Evolutionary conservation across 2,888 invertebrate genomes (phyloP), one percentile per base, ranked within the genome.

Genomic region (Harmothoe impar): DNA sequence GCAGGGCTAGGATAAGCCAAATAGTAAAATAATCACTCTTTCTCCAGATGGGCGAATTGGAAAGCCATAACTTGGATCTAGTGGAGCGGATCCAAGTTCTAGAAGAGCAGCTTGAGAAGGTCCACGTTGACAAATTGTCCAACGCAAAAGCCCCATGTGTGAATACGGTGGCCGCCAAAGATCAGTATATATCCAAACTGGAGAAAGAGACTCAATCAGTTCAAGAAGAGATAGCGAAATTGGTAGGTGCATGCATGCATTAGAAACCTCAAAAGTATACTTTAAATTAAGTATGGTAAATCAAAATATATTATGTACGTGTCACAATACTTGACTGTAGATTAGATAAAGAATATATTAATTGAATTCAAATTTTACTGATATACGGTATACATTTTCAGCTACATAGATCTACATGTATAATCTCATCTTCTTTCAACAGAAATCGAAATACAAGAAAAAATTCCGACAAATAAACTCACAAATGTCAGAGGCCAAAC

Each of bases 101-200:
- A 43, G 91, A 91, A 43, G 90, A 90, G 43, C 89, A 88, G 51
- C 62, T 91, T 31, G 91, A 89, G 43, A 43, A 29, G 17, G 72
- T 51, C 0, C 78, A 91, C 92, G 43, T 89, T 93, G 31, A 91
- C 90, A n/a, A 89, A 33, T 10, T 89, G 25, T 3, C 54, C 25
- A 86, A 17, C 3, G 89, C 91, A 12, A 85, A 89, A 12, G 88
- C 92, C 0, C 92, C 92, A 85, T 90, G 92, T 12, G 92, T 93
- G 20, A 94, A 94, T 81, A 94, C 94, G 10, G 86, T 94, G 17
- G 92, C 93, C 68, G 94, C 93, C 31, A 94, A 94, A 90, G 94
- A 94, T 91, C 93, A 94, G 91, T 93, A 93, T 77, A 94, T 94
- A 56, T 86, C 89, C 35, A 94, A 94, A 89, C 91, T 94, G 52